Base-by-base conservation (phyloP, 2,888 invertebrate genomes). In the Morpho helenor region DNA sequence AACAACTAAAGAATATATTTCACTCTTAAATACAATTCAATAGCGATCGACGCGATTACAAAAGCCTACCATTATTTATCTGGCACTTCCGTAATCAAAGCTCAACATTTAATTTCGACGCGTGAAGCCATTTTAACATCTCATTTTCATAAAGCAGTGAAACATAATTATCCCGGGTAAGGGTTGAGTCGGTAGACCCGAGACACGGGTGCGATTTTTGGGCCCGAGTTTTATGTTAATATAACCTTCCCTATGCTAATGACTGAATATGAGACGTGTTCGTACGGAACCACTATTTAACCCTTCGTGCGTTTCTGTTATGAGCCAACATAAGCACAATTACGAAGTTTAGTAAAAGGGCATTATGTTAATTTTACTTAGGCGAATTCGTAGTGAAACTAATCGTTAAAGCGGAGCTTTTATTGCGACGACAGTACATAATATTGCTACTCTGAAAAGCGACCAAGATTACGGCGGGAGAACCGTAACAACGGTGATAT, bases 151-250 rank as follows among this genome's bases (percentile, higher is more conserved):
- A 77, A 82, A 86, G 75, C 82, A 73, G 73, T 70, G 73, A 67
- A 62, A 63, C 59, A 62, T 81, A 80, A 85, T 87, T 84, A 84
- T 75, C 69, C 72, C 59, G 66, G 80, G 73, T 4, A 57, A 77
- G 74, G 76, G 73, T 64, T 66, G 68, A 7, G 7, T 31, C 47
- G 74, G 72, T 75, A 72, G 68, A 72, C 74, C 73, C 66, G 58
- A 66, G 64, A 64, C 70, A 63, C 64, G 70, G 72, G 73, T 73
- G 76, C 76, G 83, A 86, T 85, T 86, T 84, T 81, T 82, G 76
- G 78, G 31, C 73, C 54, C 67, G 75, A 75, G 74, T 80, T 85
- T 82, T 84, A 87, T 85, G 85, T 76, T 80, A 84, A 87, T 84
- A 67, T 68, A 68, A 65, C 69, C 72, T 75, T 67, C 66, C 65